Conservation (phyloP, 1,140 invertebrate genomes). For the Coboldia fuscipes region DNA sequence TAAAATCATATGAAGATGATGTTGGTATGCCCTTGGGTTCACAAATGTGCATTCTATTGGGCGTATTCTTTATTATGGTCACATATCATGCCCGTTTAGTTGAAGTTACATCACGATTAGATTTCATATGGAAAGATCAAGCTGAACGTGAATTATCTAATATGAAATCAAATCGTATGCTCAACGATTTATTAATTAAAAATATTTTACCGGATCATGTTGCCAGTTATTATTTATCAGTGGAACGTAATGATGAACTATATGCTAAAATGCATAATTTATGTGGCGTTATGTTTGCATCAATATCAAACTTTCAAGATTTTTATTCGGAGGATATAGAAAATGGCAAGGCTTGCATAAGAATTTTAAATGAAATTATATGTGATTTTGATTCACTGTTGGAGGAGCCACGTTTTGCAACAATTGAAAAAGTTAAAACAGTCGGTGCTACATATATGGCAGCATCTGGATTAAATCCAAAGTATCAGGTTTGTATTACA, state of each 20-base stretch:
- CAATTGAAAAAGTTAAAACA: constrained; percentile 97
- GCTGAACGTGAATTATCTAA: constrained; percentile 76
- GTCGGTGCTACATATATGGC: constrained; percentile 97
- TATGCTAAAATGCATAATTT: constrained; percentile 84
- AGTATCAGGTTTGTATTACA: constrained; percentile 29
- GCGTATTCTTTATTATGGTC: constrained; percentile 68
- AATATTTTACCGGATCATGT: constrained; percentile 95
- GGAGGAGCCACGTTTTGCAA: constrained; percentile 69
- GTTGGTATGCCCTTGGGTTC: constrained; percentile 39
- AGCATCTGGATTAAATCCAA: constrained; percentile 81
- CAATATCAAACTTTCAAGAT: constrained; percentile 95
- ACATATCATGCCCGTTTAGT: constrained; percentile 78
- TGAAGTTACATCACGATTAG: constrained; percentile 71
- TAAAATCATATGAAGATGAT: constrained; percentile 7
- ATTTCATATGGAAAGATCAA: constrained; percentile 91
- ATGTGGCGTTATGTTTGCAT: constrained; percentile 94
- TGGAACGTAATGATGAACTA: constrained; percentile 54
- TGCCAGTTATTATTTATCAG: constrained; percentile 75
- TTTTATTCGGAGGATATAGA: constrained; percentile 97
- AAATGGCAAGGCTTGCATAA: constrained; percentile 91
- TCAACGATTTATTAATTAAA: constrained; percentile 22
- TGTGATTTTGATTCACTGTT: constrained; percentile 78
- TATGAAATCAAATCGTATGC: constrained; percentile 37
- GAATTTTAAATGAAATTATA: constrained; percentile 95
- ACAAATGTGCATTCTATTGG: constrained; percentile 58